These are phyloP conservation scores for Colistium nudipinnis DNA, from an alignment of 2,113 vertebrate species.

Conservation along the genomic window DNA sequence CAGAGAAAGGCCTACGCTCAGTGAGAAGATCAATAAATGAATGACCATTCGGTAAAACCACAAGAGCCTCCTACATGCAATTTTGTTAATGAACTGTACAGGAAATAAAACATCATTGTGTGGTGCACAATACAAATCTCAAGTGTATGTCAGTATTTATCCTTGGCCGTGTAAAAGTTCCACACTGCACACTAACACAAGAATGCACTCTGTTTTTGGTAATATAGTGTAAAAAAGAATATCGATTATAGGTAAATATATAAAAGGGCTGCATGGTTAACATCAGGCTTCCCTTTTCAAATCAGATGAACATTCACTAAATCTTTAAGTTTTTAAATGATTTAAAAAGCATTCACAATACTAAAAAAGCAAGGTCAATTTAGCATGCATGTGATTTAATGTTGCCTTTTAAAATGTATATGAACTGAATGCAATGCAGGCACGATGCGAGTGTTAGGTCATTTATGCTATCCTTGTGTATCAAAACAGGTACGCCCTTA, in stretches of 20 bases:
- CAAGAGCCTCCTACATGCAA: not conserved
- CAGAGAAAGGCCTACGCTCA: conserved; percentile 14
- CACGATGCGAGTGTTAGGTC: too few species aligned
- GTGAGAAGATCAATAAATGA: conserved; percentile 4
- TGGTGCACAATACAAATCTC: not conserved
- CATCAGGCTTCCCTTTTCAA: not conserved
- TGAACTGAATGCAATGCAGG: too few species aligned
- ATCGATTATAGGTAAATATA: conserved; percentile 2
- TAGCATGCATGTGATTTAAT: too few species aligned
- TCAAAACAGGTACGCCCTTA: too few species aligned
- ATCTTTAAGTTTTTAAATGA: too few species aligned
- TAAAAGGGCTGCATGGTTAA: not conserved
- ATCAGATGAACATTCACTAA: not conserved
- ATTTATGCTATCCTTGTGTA: too few species aligned
- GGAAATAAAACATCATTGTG: not conserved
- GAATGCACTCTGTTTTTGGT: not conserved
- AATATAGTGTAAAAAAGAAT: conserved; percentile 14
- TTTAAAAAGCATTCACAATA: too few species aligned
- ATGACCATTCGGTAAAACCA: conserved; percentile 9
- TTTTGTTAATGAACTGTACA: conserved; percentile 18
- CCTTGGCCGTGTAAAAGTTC: conserved; percentile 3
- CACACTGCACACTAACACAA: conserved; percentile 7
- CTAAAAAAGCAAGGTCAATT: too few species aligned
- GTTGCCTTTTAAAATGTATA: too few species aligned
- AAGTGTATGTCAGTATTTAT: conserved; percentile 15